Base-by-base conservation (phyloP, 2,888 invertebrate genomes). In the Caradrina kadenii region DNA sequence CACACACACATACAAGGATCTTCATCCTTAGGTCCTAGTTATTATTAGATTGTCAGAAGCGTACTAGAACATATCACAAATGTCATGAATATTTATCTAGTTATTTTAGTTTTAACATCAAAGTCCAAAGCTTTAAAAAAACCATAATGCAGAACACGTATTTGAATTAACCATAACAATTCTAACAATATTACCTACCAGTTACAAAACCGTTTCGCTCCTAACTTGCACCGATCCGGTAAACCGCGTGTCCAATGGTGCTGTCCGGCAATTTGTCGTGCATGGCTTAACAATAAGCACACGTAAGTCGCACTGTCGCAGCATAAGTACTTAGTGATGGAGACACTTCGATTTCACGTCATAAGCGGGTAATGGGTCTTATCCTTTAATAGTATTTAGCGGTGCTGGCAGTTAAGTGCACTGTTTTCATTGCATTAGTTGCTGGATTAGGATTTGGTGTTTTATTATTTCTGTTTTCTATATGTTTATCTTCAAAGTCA, bases 251-350 rank as follows among this genome's bases (percentile, higher is more conserved):
- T 81, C 86, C 78, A 89, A 89, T 82, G 83, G 81, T 84, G 76
- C 79, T 84, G 87, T 86, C 89, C 87, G 89, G 82, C 85, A 81
- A 85, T 88, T 88, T 83, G 88, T 87, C 90, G 90, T 91, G 91
- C 85, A 83, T 85, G 76, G 90, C 82, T 86, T 90, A 73, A 87
- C 90, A 91, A 90, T 90, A 88, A 89, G 87, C 78, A 85, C 86
- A 79, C 84, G 81, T 88, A 87, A 89, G 83, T 81, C 73, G 74
- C 52, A 62, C 39, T 73, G 54, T 63, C 53, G 64, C 31, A 56
- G 17, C 48, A 45, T 62, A 17, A 31, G 80, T 79, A 80, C 79
- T 84, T 82, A 76, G 50, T 17, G 69, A 48, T 55, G 67, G 70
- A 79, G 75, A 68, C 82, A 85, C 80, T 82, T 79, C 71, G 79